Conservation (phyloP, 2,888 invertebrate genomes). For the Monochamus alternatus region DNA sequence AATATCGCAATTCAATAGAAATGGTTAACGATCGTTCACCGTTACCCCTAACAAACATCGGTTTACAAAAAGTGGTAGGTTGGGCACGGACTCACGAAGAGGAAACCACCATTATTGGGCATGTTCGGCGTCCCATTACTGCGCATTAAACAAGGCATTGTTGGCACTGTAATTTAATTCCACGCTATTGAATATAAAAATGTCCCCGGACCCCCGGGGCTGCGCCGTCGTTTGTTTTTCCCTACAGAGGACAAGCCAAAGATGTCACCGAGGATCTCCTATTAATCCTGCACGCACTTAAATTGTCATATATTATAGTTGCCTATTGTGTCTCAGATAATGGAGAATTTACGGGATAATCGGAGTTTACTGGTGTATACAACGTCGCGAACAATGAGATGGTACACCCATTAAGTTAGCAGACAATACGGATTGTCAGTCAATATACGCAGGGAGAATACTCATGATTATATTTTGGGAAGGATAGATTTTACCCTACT, state of each 20-base stretch:
- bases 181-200: slow-evolving; percentile 44
- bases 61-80: slow-evolving; percentile 37
- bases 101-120: slow-evolving; percentile 40
- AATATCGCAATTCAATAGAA: slow-evolving; percentile 29
- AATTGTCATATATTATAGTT: slow-evolving; percentile 54
- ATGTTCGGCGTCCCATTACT: slow-evolving; percentile 37
- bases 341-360: slow-evolving; percentile 49
- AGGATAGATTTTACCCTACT: neutral
- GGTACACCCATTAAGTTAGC: slow-evolving; percentile 34
- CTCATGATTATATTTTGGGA: slow-evolving; percentile 2
- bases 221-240: slow-evolving; percentile 48
- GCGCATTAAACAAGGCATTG: slow-evolving; percentile 50
- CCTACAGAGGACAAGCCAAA: slow-evolving; percentile 45
- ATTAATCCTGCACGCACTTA: slow-evolving; percentile 53
- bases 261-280: slow-evolving; percentile 53
- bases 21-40: slow-evolving; percentile 31
- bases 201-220: slow-evolving; percentile 37
- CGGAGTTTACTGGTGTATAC: slow-evolving; percentile 43
- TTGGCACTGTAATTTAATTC: slow-evolving; percentile 43
- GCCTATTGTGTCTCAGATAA: slow-evolving; percentile 53
- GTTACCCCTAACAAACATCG: slow-evolving; percentile 29
- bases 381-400: slow-evolving; percentile 40
- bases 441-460: slow-evolving; percentile 11
- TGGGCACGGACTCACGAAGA: slow-evolving; percentile 10
- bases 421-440: slow-evolving; percentile 28